Evolutionary conservation across 92 coral and sea anemone species (phyloP).

Genomic region (Parazoanthus atlanticus): DNA sequence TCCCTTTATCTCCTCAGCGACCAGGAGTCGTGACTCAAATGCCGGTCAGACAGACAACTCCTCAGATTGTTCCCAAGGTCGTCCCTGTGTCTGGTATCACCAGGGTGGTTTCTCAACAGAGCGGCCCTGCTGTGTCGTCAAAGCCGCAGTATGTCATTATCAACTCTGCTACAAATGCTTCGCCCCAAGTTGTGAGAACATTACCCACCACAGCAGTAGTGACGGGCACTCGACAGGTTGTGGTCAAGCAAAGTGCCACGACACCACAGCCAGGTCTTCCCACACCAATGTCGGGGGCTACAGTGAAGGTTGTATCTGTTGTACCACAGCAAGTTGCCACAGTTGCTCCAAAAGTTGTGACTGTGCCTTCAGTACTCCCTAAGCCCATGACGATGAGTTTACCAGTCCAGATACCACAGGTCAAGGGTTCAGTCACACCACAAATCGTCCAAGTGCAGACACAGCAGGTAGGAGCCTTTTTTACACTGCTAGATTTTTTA

Average conservation of each 20-base stretch:
- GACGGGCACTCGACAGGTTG: slow-evolving; percentile 13
- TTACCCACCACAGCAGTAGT: slow-evolving; percentile 28
- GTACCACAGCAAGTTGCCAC: slow-evolving; percentile 35
- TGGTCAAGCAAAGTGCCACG: slow-evolving; percentile 4
- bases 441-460: slow-evolving; percentile 37
- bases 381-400: slow-evolving; percentile 3
- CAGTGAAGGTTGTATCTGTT: slow-evolving; percentile 18
- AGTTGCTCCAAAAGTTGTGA: slow-evolving; percentile 30
- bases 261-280: not conserved
- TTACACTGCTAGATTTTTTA: too few relatives aligned
- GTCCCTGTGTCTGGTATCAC: slow-evolving; percentile 45
- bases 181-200: slow-evolving; percentile 33
- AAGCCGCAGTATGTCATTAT: slow-evolving; percentile 17
- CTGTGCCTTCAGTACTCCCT: slow-evolving; percentile 7
- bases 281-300: not conserved
- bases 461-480: slow-evolving; percentile 19
- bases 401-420: slow-evolving; percentile 11
- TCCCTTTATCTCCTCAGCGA: not conserved
- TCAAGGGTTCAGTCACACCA: slow-evolving; percentile 32
- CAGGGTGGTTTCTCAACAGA: slow-evolving; percentile 8
- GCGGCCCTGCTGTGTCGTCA: slow-evolving; percentile 5
- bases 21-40: not conserved
- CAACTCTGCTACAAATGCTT: slow-evolving; percentile 27
- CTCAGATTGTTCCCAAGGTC: slow-evolving; percentile 60
- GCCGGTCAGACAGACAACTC: slow-evolving; percentile 36